Evolutionary conservation across 2,797 vertebrate species (phyloP), one percentile per base, ranked within the genome.

Genomic region (Mus caroli): DNA sequence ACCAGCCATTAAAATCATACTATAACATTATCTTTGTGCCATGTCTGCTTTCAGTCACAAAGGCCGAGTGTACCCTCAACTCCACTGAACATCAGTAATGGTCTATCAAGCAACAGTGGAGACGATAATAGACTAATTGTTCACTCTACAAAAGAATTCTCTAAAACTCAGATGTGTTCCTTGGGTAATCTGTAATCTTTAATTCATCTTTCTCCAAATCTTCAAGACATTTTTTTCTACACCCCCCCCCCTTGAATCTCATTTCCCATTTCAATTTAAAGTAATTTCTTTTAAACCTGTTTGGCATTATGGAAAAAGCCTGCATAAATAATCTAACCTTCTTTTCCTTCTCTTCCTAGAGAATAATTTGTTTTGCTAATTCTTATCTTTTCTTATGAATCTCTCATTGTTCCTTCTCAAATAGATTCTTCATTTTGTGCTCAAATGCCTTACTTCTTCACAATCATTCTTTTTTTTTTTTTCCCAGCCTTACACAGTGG

Each of bases 181-280:
- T 87, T 58, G 26, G 56, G 46, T 92, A 91, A 88, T 88, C 79
- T 95, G 17, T 92, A 90, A 92, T 92, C 58, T 95, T 92, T 92
- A 96, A 94, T 92, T 95, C 37, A 86, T 76, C 82, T 93, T 94
- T 89, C 64, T 85, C 78, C 84, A 89, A 94, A 80, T 91, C 62
- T 92, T 84, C 46, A 83, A 94, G 31, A 94, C 20, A 60, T 90
- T 88, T 95, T 95, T 54, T 54, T 82, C 31, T 94, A 46, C 37
- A 50, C 50, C 50, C 46, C 7, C 46, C 76, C 85, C 24, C 2
- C n/a, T 69, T 84, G 46, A 78, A 84, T 94, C 58, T 78, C 80
- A 94, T 92, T 97, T 96, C 77, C 52, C 89, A 83, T 94, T 96
- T 95, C 73, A 96, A 67, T 92, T 56, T 58, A 60, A 96, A 96